These are phyloP conservation scores for Salmo trutta DNA, from an alignment of 2,797 vertebrate species.

Conservation along the genomic window DNA sequence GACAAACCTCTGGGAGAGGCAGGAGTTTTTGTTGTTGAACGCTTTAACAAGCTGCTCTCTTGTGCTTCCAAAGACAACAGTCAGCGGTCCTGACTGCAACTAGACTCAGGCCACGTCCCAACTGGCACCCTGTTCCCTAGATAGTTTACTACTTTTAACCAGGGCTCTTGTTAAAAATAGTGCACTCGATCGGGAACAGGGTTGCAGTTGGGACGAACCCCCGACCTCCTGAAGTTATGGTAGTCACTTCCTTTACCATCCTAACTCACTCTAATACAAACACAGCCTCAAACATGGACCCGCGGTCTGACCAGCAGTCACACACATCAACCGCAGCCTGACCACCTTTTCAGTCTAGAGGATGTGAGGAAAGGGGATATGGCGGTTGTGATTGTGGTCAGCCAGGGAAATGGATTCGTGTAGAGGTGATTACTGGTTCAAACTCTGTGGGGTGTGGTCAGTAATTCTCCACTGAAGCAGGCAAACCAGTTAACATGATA, in stretches of 20 bases:
- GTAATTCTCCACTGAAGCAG: background rate
- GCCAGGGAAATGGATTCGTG: background rate
- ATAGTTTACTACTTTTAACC: background rate
- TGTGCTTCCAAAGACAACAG: constrained; percentile 33
- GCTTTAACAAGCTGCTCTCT: constrained; percentile 37
- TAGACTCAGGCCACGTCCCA: background rate
- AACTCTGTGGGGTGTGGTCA: background rate
- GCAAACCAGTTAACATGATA: background rate
- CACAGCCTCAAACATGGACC: background rate
- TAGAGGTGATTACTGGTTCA: constrained; percentile 5
- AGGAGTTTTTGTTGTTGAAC: constrained; percentile 38
- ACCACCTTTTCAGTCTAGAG: background rate
- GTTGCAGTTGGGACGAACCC: background rate
- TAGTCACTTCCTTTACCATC: background rate
- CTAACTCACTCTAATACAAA: background rate
- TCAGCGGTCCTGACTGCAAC: constrained; percentile 14
- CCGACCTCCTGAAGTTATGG: background rate
- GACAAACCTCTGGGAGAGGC: constrained; percentile 32
- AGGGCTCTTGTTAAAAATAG: background rate
- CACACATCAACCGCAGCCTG: background rate
- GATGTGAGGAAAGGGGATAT: background rate
- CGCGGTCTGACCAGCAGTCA: background rate
- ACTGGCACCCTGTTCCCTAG: background rate
- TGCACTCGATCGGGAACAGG: background rate
- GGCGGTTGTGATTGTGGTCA: background rate